Evolutionary conservation across 2,888 invertebrate species (phyloP).

Genomic region (Galeopsomyia nigrocyanea): DNA sequence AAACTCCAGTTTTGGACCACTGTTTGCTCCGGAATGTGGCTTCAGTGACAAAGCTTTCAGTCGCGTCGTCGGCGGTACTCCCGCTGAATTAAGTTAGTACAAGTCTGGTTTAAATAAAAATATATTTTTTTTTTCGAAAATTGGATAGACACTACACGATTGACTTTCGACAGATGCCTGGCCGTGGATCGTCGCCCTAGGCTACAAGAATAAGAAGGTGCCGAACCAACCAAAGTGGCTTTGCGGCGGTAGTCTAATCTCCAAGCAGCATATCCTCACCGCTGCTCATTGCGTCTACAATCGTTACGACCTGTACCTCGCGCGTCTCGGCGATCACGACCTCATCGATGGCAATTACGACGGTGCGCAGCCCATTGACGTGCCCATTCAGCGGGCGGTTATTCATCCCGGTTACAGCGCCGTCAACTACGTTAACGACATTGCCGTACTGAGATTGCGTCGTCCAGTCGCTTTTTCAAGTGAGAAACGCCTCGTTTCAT

Average conservation of each 20-base stretch:
- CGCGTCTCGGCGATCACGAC: slow-evolving; percentile 85
- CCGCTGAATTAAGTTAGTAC: slow-evolving; percentile 74
- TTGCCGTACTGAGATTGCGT: slow-evolving; percentile 80
- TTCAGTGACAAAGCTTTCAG: slow-evolving; percentile 66
- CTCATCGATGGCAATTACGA: slow-evolving; percentile 75
- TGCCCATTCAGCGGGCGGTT: slow-evolving; percentile 73
- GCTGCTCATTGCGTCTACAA: slow-evolving; percentile 82
- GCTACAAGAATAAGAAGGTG: slow-evolving; percentile 72
- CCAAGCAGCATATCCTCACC: slow-evolving; percentile 80
- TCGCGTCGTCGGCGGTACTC: slow-evolving; percentile 81
- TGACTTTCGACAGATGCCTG: slow-evolving; percentile 75
- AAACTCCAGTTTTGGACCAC: slow-evolving; percentile 49
- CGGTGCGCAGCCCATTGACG: slow-evolving; percentile 74
- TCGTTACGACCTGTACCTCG: slow-evolving; percentile 65
- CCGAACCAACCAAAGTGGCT: slow-evolving; percentile 62
- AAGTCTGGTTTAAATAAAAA: neutral
- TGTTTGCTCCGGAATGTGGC: slow-evolving; percentile 73
- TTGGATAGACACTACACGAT: too few species aligned
- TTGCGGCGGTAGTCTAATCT: slow-evolving; percentile 81
- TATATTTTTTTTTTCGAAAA: neutral
- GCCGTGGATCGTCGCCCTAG: slow-evolving; percentile 85
- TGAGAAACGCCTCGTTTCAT: slow-evolving; percentile 54
- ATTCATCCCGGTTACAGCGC: slow-evolving; percentile 80
- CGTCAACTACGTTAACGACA: slow-evolving; percentile 78
- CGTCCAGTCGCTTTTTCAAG: slow-evolving; percentile 73